These are phyloP conservation scores for Acanthiza pusilla DNA, from an alignment of 2,797 vertebrate species.

Conservation along the genomic window DNA sequence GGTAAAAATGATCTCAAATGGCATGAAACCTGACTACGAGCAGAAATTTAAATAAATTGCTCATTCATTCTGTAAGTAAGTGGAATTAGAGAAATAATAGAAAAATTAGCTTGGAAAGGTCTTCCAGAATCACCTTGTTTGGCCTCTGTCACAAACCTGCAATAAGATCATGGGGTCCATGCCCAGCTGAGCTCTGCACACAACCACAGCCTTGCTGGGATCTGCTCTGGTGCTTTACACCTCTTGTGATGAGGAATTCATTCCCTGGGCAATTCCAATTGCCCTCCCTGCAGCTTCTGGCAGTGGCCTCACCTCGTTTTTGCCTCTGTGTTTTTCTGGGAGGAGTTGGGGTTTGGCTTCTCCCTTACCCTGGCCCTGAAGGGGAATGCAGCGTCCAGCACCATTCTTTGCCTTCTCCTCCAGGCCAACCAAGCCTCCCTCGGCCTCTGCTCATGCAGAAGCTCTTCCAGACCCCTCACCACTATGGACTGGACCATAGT, in stretches of 20 bases:
- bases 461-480: not conserved
- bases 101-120: not conserved
- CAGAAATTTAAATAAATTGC: constrained; percentile 46
- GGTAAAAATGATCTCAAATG: constrained; percentile 28
- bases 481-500: not conserved
- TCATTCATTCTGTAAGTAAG: constrained; percentile 48
- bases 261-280: not conserved
- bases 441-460: not conserved
- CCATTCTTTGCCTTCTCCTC: not conserved
- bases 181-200: not conserved
- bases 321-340: not conserved
- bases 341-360: not conserved
- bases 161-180: not conserved
- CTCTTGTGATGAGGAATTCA: not conserved
- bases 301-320: not conserved
- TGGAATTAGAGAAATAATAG: not conserved
- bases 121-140: not conserved
- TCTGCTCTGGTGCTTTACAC: not conserved
- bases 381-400: not conserved
- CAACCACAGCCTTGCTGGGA: fast-evolving
- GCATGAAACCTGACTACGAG: constrained; percentile 7
- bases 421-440: not conserved
- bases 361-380: not conserved
- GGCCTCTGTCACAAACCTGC: not conserved
- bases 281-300: not conserved